Evolutionary conservation across 2,113 vertebrate genomes (phyloP).

Genomic region (Upupa epops): DNA sequence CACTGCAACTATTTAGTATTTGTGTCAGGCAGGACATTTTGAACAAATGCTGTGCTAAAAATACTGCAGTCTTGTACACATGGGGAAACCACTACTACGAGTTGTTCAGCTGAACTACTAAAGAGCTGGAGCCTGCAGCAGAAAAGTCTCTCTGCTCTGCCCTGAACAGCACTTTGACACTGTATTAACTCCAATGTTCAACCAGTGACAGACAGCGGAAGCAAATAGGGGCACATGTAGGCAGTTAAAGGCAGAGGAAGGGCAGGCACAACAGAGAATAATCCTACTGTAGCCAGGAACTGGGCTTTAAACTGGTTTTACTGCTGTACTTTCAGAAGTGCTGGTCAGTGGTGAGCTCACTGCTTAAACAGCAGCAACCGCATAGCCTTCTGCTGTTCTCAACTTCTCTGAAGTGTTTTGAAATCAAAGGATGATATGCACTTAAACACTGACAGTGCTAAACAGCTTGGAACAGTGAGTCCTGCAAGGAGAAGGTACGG

Average conservation of each 20-base stretch:
- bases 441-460: not conserved
- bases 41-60: conserved; percentile 36
- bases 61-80: not conserved
- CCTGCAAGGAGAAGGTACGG: not conserved
- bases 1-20: conserved; percentile 7
- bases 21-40: conserved; percentile 19
- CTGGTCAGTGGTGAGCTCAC: not conserved
- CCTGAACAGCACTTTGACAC: not conserved
- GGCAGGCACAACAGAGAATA: not conserved
- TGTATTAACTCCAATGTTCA: not conserved
- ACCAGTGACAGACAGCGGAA: not conserved
- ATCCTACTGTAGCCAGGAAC: not conserved
- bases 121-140: not conserved
- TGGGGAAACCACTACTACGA: not conserved
- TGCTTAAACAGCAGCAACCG: not conserved
- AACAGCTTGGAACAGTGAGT: not conserved
- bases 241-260: not conserved
- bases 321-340: not conserved
- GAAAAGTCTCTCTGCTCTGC: not conserved
- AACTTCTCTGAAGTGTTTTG: not conserved
- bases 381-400: not conserved
- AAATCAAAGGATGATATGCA: not conserved
- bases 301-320: not conserved
- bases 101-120: not conserved
- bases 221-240: not conserved